Evolutionary conservation across 2,888 invertebrate species (phyloP).

Genomic region (Galeopsomyia nigrocyanea): DNA sequence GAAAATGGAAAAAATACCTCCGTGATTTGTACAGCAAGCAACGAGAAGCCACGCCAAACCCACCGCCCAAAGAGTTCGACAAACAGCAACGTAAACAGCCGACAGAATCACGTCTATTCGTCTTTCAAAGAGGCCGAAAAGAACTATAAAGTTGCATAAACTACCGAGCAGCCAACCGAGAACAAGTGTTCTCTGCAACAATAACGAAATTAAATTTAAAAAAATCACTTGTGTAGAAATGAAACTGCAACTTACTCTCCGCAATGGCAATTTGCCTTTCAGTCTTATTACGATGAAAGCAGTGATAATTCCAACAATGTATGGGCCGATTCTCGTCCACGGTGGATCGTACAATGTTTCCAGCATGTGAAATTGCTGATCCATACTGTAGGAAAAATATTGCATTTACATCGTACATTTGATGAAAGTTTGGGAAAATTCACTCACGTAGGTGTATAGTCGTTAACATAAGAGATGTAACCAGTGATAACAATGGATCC

Average conservation of each 20-base stretch:
- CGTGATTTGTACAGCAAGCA: conserved; percentile 72
- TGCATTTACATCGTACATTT: too few relatives aligned
- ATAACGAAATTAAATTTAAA: conserved; percentile 1
- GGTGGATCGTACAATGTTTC: conserved; percentile 67
- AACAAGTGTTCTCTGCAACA: conserved; percentile 58
- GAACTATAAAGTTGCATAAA: conserved; percentile 65
- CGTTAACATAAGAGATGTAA: conserved; percentile 64
- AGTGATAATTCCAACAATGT: conserved; percentile 67
- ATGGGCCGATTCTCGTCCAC: conserved; percentile 66
- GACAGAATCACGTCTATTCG: conserved; percentile 69
- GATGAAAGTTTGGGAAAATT: neutral
- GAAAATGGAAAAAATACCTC: conserved; percentile 60
- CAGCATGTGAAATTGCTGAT: conserved; percentile 64
- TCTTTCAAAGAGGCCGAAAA: conserved; percentile 68
- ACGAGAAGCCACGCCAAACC: conserved; percentile 73
- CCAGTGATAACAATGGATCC: conserved; percentile 62
- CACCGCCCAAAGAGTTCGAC: conserved; percentile 72
- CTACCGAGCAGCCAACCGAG: conserved; percentile 66
- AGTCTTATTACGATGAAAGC: conserved; percentile 68
- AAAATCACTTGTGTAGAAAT: neutral
- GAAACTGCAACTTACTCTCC: conserved; percentile 53
- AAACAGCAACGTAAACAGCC: conserved; percentile 70
- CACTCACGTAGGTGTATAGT: conserved; percentile 70
- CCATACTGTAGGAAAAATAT: conserved; percentile 60
- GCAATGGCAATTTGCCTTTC: conserved; percentile 55